Base-by-base conservation (phyloP, 2,888 invertebrate species). In the Eremobia ochroleuca region DNA sequence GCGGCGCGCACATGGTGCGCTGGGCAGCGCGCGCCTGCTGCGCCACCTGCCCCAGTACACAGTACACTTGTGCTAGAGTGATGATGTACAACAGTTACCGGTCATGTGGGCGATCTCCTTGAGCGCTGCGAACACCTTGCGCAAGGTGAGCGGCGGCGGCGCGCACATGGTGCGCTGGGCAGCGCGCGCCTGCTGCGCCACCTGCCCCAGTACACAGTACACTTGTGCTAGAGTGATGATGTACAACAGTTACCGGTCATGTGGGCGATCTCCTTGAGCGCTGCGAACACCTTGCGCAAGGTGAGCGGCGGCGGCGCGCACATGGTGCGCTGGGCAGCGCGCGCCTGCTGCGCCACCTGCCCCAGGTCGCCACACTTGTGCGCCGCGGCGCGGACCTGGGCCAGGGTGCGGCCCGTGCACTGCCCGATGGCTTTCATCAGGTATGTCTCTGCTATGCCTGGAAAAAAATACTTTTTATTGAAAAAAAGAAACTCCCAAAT, bases 401-500 rank as follows among this genome's bases (percentile, higher is more conserved):
- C 98, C 85, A 99, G 93, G 62, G 98, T 98, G 80, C 99, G 97
- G 0, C 99, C 99, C 8, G 99, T 99, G 79, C 98, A 98, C 92
- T 98, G 98, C 0, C 99, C 99, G 68, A 99, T 98, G 0, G 99
- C 99, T 97, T 99, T 99, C 98, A 99, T 98, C 70, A 99, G 96
- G 85, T 98, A 98, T 0, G 98, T 98, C 92, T 99, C 99, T 0
- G 99, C 99, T 71, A 99, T 98, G n/a, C 99, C 99, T 90, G 99
- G 15, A 18, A 34, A 61, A 15, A 21, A 4, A 13, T 2, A 68
- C 18, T 0, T 4, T 9, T n/a, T 28, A 28, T 18, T 65, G 18
- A 18, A 40, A 28, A n/a, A 59, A 25, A 34, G 1, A 4, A 25
- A 61, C 2, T 4, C 9, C 9, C 4, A 34, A 34, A 61, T 18